Evolutionary conservation across 1,140 invertebrate genomes (phyloP).

Genomic region (Himalopsyche phryganea): DNA sequence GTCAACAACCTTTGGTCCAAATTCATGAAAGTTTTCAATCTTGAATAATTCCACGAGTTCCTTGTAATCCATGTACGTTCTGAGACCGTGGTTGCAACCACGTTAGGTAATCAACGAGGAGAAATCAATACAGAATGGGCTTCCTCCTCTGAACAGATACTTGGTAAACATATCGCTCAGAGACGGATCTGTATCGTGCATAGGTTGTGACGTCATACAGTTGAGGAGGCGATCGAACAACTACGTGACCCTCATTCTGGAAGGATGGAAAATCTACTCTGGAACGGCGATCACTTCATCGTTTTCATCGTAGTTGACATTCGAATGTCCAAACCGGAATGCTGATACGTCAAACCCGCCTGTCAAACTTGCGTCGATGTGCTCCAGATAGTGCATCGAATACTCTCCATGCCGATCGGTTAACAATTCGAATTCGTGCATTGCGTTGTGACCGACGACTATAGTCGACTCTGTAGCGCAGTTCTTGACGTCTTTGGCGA

Average conservation of each 20-base stretch:
- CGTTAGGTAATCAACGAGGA: conserved; percentile 84
- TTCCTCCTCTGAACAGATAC: conserved; percentile 67
- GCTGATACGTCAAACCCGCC: conserved; percentile 87
- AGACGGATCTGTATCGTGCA: conserved; percentile 59
- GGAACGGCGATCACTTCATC: conserved; percentile 60
- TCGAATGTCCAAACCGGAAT: conserved; percentile 80
- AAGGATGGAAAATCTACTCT: conserved; percentile 63
- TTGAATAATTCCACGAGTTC: conserved; percentile 70
- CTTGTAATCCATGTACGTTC: conserved; percentile 77
- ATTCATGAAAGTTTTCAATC: conserved; percentile 67
- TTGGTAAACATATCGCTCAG: conserved; percentile 59
- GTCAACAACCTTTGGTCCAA: conserved; percentile 52
- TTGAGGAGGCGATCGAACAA: conserved; percentile 58
- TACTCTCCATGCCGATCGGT: conserved; percentile 46
- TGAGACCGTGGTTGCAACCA: conserved; percentile 84
- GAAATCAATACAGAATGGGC: conserved; percentile 77
- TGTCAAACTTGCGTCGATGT: conserved; percentile 69
- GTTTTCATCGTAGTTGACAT: conserved; percentile 51
- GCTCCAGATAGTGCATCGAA: conserved; percentile 52
- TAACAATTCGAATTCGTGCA: conserved; percentile 54
- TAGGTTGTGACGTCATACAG: conserved; percentile 55
- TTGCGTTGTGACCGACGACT: conserved; percentile 48
- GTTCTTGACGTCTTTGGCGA: too few relatives aligned
- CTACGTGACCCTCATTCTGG: conserved; percentile 53
- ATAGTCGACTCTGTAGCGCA: too few relatives aligned